Base-by-base conservation (phyloP, 2,113 vertebrate genomes). In the Copsychus sechellarum region DNA sequence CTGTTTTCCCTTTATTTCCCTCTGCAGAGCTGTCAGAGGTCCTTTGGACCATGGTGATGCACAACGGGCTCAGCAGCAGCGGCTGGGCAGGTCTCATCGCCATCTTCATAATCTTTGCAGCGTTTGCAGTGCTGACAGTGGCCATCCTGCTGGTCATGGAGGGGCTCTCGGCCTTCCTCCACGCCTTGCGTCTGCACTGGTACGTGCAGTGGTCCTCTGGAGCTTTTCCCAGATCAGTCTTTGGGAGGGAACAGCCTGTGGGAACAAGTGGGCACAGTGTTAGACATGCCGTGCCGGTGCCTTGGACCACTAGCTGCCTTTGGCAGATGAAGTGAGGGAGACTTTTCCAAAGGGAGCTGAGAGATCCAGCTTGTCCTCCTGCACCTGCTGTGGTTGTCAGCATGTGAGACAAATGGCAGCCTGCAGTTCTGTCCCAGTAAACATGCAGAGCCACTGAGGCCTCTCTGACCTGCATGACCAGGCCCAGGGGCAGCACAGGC, bases 61-160 rank as follows among this genome's bases (percentile, higher is more conserved):
- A 91, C 50, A 90, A 50, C 0, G 98, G 98, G 34, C 93, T 99
- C 14, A 53, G 4, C 14, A 70, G 24, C 45, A 61, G 34, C 0
- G 36, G 97, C 79, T 98, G 98, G 96, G 91, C 82, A 24, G 98
- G 98, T 7, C 94, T 98, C 29, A 14, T 98, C 1, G n/a, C 91
- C 19, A 86, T 98, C 93, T 98, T 98, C 50, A 72, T 98, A 65
- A 96, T 99, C 81, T 99, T 99, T 0, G 98, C 98, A 0, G 54
- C 96, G 0, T 99, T 99, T n/a, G 98, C 98, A 4, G 95, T 97
- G 43, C 96, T 99, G 74, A 98, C 98, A 0, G 94, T 99, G 1
- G 98, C 98, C 69, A 98, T 99, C 92, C 97, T 99, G 19, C 97
- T 99, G 9, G 56, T 99, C 89, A 99, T 99, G 98, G 98, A 99